phyloP scores from a whole-genome alignment of 2,113 vertebrate species.

The Meles meles region DNA sequence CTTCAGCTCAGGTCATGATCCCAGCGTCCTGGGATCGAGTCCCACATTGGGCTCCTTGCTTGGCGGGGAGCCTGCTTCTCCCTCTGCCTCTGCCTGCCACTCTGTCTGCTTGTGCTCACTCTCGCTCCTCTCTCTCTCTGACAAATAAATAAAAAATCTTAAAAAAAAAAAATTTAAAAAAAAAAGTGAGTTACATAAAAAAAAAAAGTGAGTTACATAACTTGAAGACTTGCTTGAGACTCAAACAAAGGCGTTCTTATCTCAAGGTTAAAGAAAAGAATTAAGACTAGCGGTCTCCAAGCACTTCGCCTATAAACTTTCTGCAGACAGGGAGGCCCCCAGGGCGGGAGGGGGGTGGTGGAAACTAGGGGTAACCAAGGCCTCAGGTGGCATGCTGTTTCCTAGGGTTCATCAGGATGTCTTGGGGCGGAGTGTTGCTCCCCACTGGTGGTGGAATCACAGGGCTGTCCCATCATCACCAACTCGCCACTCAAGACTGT shows the following conservation, averaged over 20 bases:
- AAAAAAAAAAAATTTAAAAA: no score
- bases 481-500: not conserved
- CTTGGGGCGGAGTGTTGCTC: not conserved
- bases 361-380: not conserved
- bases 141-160: no score
- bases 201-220: conserved; percentile 66
- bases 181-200: no score
- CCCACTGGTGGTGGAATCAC: not conserved
- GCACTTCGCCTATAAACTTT: not conserved
- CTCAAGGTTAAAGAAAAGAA: conserved; percentile 47
- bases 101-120: no score
- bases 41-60: no score
- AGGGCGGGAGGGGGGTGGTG: accelerated
- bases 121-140: no score
- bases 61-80: no score
- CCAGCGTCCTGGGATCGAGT: no score
- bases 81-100: no score
- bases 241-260: conserved; percentile 52
- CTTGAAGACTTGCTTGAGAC: not conserved
- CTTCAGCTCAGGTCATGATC: no score
- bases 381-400: not conserved
- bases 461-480: not conserved
- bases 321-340: not conserved
- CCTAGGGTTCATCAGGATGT: not conserved
- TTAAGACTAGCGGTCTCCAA: not conserved